Evolutionary conservation across 2,888 invertebrate species (phyloP).

Genomic region (Choristoneura rosaceana): DNA sequence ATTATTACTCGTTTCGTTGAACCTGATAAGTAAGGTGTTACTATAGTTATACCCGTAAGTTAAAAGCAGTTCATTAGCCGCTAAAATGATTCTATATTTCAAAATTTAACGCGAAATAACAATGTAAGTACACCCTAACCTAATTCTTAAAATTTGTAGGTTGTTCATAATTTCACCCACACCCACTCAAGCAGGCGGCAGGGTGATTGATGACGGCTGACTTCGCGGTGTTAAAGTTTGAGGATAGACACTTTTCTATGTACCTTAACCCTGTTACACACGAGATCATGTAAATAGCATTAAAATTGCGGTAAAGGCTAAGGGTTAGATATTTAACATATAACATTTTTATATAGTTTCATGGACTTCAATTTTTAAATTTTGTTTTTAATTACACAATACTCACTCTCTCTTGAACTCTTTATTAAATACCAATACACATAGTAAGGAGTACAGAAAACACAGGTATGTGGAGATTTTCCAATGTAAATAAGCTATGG

Average conservation of each 20-base stretch:
- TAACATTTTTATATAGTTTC: no score
- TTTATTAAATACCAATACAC: no score
- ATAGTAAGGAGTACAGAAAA: no score
- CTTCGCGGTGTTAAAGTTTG: constrained; percentile 24
- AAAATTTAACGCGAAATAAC: neutral
- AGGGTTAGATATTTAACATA: no score
- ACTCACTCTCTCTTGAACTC: no score
- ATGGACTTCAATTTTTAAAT: no score
- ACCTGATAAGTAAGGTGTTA: no score
- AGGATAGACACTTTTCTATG: constrained; percentile 28
- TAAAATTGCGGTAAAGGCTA: neutral
- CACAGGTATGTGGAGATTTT: no score
- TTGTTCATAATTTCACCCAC: constrained; percentile 23
- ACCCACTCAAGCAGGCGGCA: constrained; percentile 10
- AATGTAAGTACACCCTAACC: neutral
- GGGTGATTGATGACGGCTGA: constrained; percentile 36
- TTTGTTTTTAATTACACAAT: no score
- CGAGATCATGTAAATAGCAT: neutral
- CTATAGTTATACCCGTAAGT: neutral
- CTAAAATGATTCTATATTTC: no score
- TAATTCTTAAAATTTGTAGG: constrained; percentile 20
- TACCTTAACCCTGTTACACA: neutral
- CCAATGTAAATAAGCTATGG: no score
- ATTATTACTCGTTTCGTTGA: no score
- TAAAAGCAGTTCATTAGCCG: neutral